These are phyloP conservation scores for Pluvianellus socialis DNA, from an alignment of 2,113 vertebrate species.

Conservation along the genomic window DNA sequence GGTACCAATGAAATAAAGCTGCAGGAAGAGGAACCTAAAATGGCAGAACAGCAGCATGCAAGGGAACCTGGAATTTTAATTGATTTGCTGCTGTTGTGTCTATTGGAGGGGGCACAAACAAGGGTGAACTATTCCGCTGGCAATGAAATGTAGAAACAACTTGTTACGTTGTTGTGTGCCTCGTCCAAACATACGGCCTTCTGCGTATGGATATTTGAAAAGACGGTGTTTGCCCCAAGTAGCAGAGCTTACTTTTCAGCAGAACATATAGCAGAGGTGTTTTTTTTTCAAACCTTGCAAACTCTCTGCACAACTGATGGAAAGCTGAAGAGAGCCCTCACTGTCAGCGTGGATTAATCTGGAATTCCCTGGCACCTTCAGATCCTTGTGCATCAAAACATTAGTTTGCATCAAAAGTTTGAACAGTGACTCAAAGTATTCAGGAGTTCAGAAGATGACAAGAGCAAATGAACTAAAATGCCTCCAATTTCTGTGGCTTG, in stretches of 20 bases:
- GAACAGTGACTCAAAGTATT: not conserved
- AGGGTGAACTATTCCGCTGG: not conserved
- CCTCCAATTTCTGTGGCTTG: not conserved
- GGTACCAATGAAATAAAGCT: not conserved
- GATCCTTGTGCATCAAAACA: not conserved
- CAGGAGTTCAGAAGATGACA: not conserved
- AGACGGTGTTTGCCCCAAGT: not conserved
- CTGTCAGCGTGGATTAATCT: not conserved
- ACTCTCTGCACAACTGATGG: not conserved
- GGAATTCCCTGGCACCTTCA: not conserved
- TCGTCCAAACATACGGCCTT: not conserved
- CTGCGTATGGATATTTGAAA: not conserved
- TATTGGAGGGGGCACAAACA: not conserved
- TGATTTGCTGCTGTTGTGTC: not conserved
- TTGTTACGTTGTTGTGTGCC: not conserved
- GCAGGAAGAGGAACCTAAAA: not conserved
- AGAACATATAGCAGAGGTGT: not conserved
- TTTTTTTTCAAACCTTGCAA: not conserved
- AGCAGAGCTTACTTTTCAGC: not conserved
- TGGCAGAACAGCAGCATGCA: not conserved
- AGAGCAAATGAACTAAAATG: not conserved
- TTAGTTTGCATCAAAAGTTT: not conserved
- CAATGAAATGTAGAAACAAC: not conserved
- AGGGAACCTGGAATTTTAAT: not conserved
- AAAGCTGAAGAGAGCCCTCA: not conserved